Evolutionary conservation across 1,140 invertebrate species (phyloP).

Genomic region (Drosophila yakuba): DNA sequence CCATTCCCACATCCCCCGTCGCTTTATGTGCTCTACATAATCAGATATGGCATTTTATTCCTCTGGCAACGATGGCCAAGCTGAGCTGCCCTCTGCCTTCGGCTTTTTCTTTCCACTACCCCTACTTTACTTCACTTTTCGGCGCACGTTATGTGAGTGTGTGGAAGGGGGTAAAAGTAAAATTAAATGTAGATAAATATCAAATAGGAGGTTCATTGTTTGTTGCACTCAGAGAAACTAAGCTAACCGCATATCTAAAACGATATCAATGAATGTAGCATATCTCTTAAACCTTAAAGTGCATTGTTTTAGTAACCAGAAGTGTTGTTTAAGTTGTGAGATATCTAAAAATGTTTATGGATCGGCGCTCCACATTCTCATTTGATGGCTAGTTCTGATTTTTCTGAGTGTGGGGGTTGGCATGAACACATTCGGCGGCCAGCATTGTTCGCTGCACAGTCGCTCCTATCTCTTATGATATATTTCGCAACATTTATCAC

Average conservation of each 20-base stretch:
- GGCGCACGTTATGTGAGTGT: conserved; percentile 34
- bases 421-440: conserved; percentile 4
- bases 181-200: conserved; percentile 80
- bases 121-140: conserved; percentile 24
- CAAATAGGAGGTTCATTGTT: conserved; percentile 79
- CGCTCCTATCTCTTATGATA: conserved; percentile 67
- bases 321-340: neutral
- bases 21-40: conserved; percentile 76
- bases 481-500: conserved; percentile 81
- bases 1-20: conserved; percentile 10
- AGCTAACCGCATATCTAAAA: neutral
- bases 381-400: neutral
- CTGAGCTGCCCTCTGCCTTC: conserved; percentile 3
- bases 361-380: neutral
- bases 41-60: conserved; percentile 81
- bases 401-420: conserved; percentile 14
- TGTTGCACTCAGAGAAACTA: conserved; percentile 17
- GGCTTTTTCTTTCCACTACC: conserved; percentile 1
- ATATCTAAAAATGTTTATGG: neutral
- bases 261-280: too few species aligned
- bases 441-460: conserved; percentile 26
- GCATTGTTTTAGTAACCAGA: too few species aligned
- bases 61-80: conserved; percentile 46
- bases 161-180: conserved; percentile 25
- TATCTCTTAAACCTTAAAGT: too few species aligned